Conservation (phyloP, 2,113 vertebrate species). For the Dasypus novemcinctus region DNA sequence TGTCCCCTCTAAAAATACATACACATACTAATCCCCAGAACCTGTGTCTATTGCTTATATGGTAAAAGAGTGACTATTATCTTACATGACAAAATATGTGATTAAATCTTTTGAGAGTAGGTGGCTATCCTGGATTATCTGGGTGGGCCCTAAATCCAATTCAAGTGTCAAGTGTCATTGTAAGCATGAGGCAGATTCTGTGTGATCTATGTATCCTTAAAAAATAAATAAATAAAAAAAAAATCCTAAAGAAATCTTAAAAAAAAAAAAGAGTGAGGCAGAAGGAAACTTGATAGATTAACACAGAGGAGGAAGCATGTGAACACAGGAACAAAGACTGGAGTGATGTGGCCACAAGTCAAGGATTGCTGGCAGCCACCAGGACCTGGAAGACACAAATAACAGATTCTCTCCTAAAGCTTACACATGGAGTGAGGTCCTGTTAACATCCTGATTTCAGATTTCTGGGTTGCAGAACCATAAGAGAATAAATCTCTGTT, state of each 20-base stretch:
- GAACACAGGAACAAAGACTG: background rate
- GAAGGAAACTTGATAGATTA: background rate
- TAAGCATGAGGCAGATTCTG: background rate
- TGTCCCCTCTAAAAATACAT: background rate
- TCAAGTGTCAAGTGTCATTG: background rate
- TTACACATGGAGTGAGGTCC: background rate
- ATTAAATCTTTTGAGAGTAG: background rate
- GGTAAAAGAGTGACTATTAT: background rate
- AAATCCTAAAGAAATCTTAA: no score
- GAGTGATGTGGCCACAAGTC: background rate
- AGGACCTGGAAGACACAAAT: background rate
- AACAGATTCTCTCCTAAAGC: background rate
- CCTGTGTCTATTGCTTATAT: background rate
- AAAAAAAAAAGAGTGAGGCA: background rate
- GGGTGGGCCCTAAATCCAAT: background rate
- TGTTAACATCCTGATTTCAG: background rate
- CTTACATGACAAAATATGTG: background rate
- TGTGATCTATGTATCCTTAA: no score
- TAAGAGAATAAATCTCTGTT: background rate
- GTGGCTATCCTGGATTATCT: background rate
- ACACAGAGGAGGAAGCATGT: rapidly evolving
- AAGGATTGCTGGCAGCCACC: background rate
- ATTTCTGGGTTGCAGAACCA: background rate
- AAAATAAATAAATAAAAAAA: no score
- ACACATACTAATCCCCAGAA: background rate